phyloP scores from a whole-genome alignment of 2,888 invertebrate genomes.

The Artemia sinica region DNA sequence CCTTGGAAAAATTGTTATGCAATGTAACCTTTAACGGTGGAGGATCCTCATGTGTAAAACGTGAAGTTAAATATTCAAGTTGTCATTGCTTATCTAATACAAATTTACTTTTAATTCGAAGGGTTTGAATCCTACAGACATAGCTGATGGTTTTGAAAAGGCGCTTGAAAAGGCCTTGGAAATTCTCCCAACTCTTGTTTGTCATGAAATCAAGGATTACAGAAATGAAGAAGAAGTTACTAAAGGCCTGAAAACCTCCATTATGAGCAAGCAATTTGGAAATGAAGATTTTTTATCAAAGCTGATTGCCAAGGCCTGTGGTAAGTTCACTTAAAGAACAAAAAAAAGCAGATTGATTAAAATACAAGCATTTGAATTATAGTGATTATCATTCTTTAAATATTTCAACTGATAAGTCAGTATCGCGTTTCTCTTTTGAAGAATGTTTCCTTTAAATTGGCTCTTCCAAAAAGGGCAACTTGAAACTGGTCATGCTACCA shows the following conservation, averaged over 20 bases:
- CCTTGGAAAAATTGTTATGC: too few relatives aligned
- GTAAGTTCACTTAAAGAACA: conserved; percentile 29
- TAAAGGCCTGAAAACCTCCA: conserved; percentile 55
- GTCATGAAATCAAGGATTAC: conserved; percentile 53
- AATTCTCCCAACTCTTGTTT: conserved; percentile 62
- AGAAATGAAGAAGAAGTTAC: conserved; percentile 49
- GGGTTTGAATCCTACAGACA: conserved; percentile 92
- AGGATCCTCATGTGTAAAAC: too few relatives aligned
- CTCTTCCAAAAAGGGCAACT: too few relatives aligned
- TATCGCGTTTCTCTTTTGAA: too few relatives aligned
- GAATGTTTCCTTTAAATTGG: too few relatives aligned
- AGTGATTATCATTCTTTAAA: too few relatives aligned
- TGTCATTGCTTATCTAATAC: too few relatives aligned
- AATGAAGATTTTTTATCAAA: conserved; percentile 80
- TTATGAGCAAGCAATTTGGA: conserved; percentile 96
- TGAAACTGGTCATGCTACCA: too few relatives aligned
- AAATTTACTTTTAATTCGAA: conserved; percentile 24
- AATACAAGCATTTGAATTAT: too few relatives aligned
- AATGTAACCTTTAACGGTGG: too few relatives aligned
- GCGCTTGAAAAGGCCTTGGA: conserved; percentile 76
- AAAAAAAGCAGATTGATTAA: not conserved
- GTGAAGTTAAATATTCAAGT: too few relatives aligned
- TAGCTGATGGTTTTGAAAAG: conserved; percentile 82
- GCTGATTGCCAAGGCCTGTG: conserved; percentile 68
- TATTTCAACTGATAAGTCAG: too few relatives aligned